These are phyloP conservation scores for Dioctria linearis DNA, from an alignment of 2,888 invertebrate species.

Conservation along the genomic window DNA sequence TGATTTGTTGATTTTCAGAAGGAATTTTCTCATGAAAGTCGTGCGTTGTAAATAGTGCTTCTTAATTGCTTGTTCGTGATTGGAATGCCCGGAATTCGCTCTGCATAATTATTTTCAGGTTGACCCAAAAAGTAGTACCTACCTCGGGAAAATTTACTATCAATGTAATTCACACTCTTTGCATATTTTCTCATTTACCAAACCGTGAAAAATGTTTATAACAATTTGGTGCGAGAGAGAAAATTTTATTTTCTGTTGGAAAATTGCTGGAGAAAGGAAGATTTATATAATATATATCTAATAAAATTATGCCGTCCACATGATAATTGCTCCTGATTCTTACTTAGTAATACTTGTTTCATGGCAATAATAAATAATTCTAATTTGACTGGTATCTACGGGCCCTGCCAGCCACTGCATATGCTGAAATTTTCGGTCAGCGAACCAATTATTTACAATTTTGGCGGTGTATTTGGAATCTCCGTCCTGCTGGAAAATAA, in stretches of 20 bases:
- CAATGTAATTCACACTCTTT: slow-evolving; percentile 24
- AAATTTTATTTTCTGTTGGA: slow-evolving; percentile 24
- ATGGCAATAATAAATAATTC: slow-evolving; percentile 25
- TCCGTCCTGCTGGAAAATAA: too few relatives aligned
- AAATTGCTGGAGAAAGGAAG: slow-evolving; percentile 47
- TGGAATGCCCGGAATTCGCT: slow-evolving; percentile 48
- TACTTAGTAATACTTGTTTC: slow-evolving; percentile 24
- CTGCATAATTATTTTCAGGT: slow-evolving; percentile 44
- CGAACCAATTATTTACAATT: too few relatives aligned
- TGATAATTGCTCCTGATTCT: slow-evolving; percentile 44
- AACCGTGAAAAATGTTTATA: slow-evolving; percentile 44
- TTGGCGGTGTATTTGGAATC: too few relatives aligned
- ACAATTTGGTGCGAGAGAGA: slow-evolving; percentile 2
- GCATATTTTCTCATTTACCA: slow-evolving; percentile 14
- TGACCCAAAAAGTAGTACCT: slow-evolving; percentile 24
- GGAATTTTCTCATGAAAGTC: slow-evolving; percentile 46
- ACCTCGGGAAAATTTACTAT: slow-evolving; percentile 18
- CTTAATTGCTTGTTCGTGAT: slow-evolving; percentile 47
- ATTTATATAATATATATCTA: slow-evolving; percentile 21
- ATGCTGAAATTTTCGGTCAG: too few relatives aligned
- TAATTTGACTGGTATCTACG: slow-evolving; percentile 17
- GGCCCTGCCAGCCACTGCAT: too few relatives aligned
- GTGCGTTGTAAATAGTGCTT: slow-evolving; percentile 25
- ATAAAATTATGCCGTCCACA: slow-evolving; percentile 38
- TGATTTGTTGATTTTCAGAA: slow-evolving; percentile 44